Evolutionary conservation across 2,113 vertebrate genomes (phyloP).

Genomic region (Arothron firmamentum): DNA sequence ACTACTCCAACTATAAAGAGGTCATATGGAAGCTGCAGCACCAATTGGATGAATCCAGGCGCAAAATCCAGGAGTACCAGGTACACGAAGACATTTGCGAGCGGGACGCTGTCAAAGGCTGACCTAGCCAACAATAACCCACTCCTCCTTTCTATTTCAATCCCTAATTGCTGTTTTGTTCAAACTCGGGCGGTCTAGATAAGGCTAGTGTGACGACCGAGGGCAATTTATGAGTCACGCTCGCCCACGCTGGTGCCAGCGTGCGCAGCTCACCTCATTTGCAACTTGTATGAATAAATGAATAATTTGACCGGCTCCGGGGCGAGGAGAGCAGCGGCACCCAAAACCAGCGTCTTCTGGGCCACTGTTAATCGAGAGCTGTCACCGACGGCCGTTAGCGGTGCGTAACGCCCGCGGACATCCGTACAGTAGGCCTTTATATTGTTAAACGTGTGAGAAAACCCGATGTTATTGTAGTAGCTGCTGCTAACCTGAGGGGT

Average conservation of each 20-base stretch:
- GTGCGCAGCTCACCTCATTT: conserved; percentile 44
- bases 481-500: conserved; percentile 36
- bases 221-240: conserved; percentile 44
- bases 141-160: conserved; percentile 39
- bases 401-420: conserved; percentile 35
- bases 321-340: conserved; percentile 12
- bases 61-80: conserved; percentile 73
- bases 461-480: conserved; percentile 55
- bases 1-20: conserved; percentile 79
- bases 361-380: conserved; percentile 36
- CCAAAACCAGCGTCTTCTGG: conserved; percentile 23
- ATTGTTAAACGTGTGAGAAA: conserved; percentile 49
- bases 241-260: conserved; percentile 47
- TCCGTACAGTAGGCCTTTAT: conserved; percentile 45
- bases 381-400: conserved; percentile 50
- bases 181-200: conserved; percentile 35
- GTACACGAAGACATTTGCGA: conserved; percentile 58
- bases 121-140: conserved; percentile 31
- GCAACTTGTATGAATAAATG: conserved; percentile 57
- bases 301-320: conserved; percentile 36
- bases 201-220: conserved; percentile 40
- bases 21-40: conserved; percentile 80
- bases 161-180: conserved; percentile 51
- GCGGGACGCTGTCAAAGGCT: conserved; percentile 18
- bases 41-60: conserved; percentile 80